Percentiles rank a stretch among this genome's conserved stretches.
These are phyloP conservation scores for Sebastes vulpes DNA, from an alignment of 2,797 vertebrate genomes.

Conservation along the genomic window DNA sequence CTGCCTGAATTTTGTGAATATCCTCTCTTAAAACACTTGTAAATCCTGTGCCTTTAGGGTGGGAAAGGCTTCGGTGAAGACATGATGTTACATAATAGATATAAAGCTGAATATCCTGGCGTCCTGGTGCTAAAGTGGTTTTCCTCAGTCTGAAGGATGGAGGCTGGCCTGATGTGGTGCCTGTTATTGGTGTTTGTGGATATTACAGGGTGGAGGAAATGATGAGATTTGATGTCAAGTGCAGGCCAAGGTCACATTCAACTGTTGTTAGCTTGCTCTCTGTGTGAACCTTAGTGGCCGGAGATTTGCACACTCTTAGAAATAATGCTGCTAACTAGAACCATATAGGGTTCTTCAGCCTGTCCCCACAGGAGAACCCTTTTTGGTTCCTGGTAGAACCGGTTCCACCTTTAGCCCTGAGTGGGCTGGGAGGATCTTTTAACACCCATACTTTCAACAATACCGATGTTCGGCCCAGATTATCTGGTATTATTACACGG, in stretches of 20 bases:
- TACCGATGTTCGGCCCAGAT: neutral
- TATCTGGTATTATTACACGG: neutral
- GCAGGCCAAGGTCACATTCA: constrained; percentile 42
- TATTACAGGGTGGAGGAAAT: constrained; percentile 36
- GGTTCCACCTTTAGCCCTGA: neutral
- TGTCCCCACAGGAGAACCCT: neutral
- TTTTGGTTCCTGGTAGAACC: neutral
- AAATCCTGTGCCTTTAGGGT: neutral
- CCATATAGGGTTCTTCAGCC: neutral
- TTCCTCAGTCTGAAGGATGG: neutral
- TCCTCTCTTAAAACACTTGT: neutral
- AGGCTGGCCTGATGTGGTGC: neutral
- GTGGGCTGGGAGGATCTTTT: neutral
- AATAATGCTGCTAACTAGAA: neutral
- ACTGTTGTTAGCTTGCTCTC: constrained; percentile 15
- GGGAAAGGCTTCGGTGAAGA: neutral
- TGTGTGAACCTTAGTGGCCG: constrained; percentile 13
- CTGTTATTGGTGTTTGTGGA: constrained; percentile 31
- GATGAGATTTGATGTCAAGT: constrained; percentile 37
- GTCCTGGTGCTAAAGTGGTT: neutral
- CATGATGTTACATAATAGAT: neutral
- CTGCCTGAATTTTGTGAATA: neutral
- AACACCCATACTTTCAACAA: neutral
- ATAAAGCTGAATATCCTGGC: constrained; percentile 4
- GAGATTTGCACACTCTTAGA: constrained; percentile 30